These are phyloP conservation scores for Drosophila nigricruria DNA, from an alignment of 2,888 invertebrate genomes.

Conservation along the genomic window DNA sequence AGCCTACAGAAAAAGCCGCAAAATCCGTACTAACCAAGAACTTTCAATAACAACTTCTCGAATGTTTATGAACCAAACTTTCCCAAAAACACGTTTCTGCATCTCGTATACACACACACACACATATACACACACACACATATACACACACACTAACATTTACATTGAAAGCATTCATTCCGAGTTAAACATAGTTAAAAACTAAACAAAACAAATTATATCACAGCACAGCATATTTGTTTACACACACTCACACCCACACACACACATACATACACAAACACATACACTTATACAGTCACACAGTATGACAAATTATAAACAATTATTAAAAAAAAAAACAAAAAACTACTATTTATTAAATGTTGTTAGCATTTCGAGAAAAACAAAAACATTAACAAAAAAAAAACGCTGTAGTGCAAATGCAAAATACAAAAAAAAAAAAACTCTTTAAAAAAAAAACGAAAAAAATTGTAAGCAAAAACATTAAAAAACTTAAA, in stretches of 20 bases:
- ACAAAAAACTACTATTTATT: constrained; percentile 75
- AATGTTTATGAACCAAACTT: constrained; percentile 58
- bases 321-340: constrained; percentile 62
- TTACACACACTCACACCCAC: constrained; percentile 38
- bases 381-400: constrained; percentile 45
- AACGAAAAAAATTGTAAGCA: constrained; percentile 68
- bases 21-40: constrained; percentile 55
- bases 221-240: constrained; percentile 65
- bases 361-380: constrained; percentile 82
- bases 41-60: constrained; percentile 70
- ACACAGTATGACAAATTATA: constrained; percentile 63
- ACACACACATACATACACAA: constrained; percentile 28
- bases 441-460: constrained; percentile 26
- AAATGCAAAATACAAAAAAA: constrained; percentile 55
- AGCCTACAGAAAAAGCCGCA: constrained; percentile 63
- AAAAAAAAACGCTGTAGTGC: constrained; percentile 72
- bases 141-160: constrained; percentile 1
- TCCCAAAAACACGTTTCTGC: constrained; percentile 71
- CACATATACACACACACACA: constrained; percentile 19
- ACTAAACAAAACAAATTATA: constrained; percentile 44
- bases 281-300: constrained; percentile 40
- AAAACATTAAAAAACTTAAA: constrained; percentile 67
- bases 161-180: constrained; percentile 47
- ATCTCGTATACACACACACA: constrained; percentile 68
- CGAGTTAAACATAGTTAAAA: constrained; percentile 60